Evolutionary conservation across 2,888 invertebrate genomes (phyloP).

Genomic region (Yponomeuta cagnagella): DNA sequence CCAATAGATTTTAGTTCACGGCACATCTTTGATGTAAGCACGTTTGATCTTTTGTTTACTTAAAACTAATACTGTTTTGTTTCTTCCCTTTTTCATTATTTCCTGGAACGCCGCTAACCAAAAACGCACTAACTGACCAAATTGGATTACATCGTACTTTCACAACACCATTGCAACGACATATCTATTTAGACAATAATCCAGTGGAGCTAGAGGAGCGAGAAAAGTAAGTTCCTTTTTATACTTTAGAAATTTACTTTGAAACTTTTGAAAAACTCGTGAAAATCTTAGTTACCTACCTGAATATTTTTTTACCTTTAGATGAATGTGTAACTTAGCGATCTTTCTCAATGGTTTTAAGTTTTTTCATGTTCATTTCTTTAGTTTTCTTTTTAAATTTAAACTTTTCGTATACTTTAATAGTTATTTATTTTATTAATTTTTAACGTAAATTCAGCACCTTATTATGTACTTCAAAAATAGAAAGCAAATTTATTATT

Average conservation of each 20-base stretch:
- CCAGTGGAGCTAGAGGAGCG: conserved; percentile 88
- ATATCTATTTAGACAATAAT: conserved; percentile 80
- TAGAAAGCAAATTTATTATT: background rate
- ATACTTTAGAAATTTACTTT: background rate
- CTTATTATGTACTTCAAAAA: no score
- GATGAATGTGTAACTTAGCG: conserved; percentile 1
- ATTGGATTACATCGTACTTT: conserved; percentile 16
- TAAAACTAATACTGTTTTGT: conserved; percentile 31
- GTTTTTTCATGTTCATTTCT: background rate
- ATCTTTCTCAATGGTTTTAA: background rate
- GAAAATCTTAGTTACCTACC: no score
- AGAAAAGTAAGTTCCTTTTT: conserved; percentile 83
- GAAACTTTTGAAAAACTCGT: no score
- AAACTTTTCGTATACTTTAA: background rate
- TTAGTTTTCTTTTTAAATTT: background rate
- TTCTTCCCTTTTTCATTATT: conserved; percentile 65
- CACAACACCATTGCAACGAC: conserved; percentile 7
- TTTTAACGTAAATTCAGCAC: no score
- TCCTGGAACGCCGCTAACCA: conserved; percentile 68
- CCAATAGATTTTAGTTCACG: background rate
- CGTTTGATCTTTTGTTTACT: conserved; percentile 16
- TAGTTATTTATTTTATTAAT: background rate
- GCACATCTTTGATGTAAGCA: conserved; percentile 11
- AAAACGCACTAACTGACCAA: conserved; percentile 51
- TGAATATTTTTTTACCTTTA: background rate